Evolutionary conservation across 1,140 invertebrate species (phyloP).

Genomic region (Brachionus calyciflorus): DNA sequence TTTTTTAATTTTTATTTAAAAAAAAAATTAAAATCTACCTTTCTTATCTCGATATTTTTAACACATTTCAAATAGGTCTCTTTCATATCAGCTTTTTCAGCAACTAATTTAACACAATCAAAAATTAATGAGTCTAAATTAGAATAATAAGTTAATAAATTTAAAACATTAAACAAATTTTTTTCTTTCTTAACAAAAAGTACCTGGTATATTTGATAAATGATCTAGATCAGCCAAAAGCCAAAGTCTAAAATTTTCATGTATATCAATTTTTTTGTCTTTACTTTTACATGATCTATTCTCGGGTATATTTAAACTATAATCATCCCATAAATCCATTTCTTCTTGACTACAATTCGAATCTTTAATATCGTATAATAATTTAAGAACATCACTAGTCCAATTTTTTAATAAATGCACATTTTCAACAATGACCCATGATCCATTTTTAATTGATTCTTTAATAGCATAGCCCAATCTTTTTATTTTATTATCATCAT

Average conservation of each 20-base stretch:
- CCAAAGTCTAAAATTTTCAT: slow-evolving; percentile 40
- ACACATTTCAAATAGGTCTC: background rate
- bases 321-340: slow-evolving; percentile 30
- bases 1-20: no score
- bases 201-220: slow-evolving; percentile 20
- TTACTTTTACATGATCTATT: background rate
- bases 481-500: slow-evolving; percentile 17
- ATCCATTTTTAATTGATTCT: slow-evolving; percentile 2
- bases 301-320: slow-evolving; percentile 25
- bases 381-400: slow-evolving; percentile 1
- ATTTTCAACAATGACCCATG: slow-evolving; percentile 41
- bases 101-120: background rate
- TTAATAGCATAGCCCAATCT: slow-evolving; percentile 1
- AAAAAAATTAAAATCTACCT: background rate
- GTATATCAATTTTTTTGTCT: background rate
- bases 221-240: background rate
- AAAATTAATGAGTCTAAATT: background rate
- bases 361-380: slow-evolving; percentile 40
- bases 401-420: slow-evolving; percentile 17
- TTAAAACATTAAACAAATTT: no score
- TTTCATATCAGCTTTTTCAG: background rate
- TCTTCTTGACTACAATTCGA: slow-evolving; percentile 13
- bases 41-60: background rate
- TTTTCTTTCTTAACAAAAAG: background rate
- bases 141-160: background rate